Base-by-base conservation (phyloP, 2,888 invertebrate species). In the Drosophila monieri region DNA sequence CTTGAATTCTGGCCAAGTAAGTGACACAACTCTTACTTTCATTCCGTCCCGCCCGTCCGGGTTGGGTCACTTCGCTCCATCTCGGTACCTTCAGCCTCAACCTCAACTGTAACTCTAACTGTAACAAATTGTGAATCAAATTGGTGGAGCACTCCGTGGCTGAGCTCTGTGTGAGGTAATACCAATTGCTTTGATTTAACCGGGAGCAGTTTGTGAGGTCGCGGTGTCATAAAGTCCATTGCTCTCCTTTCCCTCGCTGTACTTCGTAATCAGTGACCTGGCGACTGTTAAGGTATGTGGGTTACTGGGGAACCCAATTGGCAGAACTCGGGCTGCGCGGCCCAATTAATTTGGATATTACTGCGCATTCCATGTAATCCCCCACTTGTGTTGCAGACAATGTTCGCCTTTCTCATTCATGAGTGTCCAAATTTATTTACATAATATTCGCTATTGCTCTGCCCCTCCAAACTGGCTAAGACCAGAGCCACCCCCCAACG, bases 121-220 rank as follows among this genome's bases (percentile, higher is more conserved):
- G 60, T 67, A 53, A 67, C 52, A 56, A 46, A 73, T 73, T 67
- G 74, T 57, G 60, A 67, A 73, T 53, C 67, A 67, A 73, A 60
- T 59, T 65, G 54, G 54, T 54, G 15, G 41, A 51, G 57, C 32
- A 47, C 49, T 46, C 47, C 48, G 32, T 41, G 18, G 54, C 44
- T 44, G 44, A 21, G 39, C 61, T 71, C 54, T 46, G 71, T 70
- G 39, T 55, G 71, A 51, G 71, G 69, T 46, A 61, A 61, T 61
- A 44, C 27, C 48, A 71, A 72, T 62, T 54, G 39, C 64, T 62
- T 56, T 72, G 51, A 52, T 52, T 72, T 48, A 52, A 56, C 48
- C 65, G 52, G 56, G 47, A 70, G 52, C 71, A 71, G 47, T 72
- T 53, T 43, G 51, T 56, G 43, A 32, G 68, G 68, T 72, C 64